These are phyloP conservation scores for Drosophila insularis DNA, from an alignment of 1,140 invertebrate genomes.

Conservation along the genomic window DNA sequence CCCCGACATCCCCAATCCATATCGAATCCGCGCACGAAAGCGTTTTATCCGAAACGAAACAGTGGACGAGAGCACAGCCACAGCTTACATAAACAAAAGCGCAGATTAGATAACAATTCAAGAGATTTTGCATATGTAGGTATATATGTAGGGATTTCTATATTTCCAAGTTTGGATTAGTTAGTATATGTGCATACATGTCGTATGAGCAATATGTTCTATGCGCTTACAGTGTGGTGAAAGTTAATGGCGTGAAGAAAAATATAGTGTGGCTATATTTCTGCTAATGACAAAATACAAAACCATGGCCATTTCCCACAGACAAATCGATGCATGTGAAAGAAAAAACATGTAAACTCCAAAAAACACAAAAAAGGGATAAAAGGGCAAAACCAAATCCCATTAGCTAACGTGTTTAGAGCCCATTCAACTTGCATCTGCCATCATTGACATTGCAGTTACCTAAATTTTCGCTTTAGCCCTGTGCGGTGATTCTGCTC, in stretches of 20 bases:
- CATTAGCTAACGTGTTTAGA: slow-evolving; percentile 2
- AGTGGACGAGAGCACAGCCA: not conserved
- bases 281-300: not conserved
- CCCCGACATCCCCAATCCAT: not conserved
- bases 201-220: too few relatives aligned
- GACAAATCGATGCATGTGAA: not conserved
- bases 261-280: not conserved
- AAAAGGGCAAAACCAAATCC: not conserved
- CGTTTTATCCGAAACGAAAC: not conserved
- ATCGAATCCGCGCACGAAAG: not conserved
- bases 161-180: too few relatives aligned
- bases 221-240: not conserved
- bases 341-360: not conserved
- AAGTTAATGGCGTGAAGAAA: not conserved
- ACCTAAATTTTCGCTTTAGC: not conserved
- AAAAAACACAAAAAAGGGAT: not conserved
- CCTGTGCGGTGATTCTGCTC: not conserved
- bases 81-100: not conserved
- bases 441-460: slow-evolving; percentile 6
- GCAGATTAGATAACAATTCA: not conserved
- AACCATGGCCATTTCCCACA: not conserved
- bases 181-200: too few relatives aligned
- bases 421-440: not conserved
- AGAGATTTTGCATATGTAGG: not conserved
- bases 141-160: too few relatives aligned